Conservation (phyloP, 37 sponge, comb jelly and placozoan genomes). For the Ephydatia muelleri region DNA sequence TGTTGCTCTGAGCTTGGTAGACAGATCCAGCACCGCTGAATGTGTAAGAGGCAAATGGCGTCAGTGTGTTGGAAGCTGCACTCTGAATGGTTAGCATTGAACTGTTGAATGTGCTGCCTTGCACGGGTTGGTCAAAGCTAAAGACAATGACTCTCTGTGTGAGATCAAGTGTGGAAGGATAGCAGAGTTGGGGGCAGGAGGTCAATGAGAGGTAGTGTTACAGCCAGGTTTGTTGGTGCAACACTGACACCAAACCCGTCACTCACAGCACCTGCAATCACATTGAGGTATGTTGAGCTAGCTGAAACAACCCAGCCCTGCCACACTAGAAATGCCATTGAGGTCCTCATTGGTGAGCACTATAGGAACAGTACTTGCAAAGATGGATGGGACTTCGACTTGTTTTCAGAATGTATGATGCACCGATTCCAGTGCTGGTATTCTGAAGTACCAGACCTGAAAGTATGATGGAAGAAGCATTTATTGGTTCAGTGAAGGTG, state of each 20-base stretch:
- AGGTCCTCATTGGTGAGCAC: slow-evolving; percentile 60
- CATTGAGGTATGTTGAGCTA: slow-evolving; percentile 41
- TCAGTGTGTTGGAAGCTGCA: background rate
- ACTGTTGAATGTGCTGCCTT: slow-evolving; percentile 54
- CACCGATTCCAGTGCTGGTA: slow-evolving; percentile 12
- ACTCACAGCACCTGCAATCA: slow-evolving; percentile 31
- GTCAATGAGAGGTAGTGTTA: slow-evolving; percentile 60
- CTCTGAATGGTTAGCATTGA: slow-evolving; percentile 65
- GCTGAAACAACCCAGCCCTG: slow-evolving; percentile 38
- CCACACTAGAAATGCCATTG: slow-evolving; percentile 36
- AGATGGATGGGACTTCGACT: slow-evolving; percentile 31
- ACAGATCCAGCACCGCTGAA: slow-evolving; percentile 45
- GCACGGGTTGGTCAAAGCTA: slow-evolving; percentile 64
- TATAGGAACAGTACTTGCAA: slow-evolving; percentile 20
- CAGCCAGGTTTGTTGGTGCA: slow-evolving; percentile 27
- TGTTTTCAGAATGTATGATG: slow-evolving; percentile 29
- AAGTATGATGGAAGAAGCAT: slow-evolving; percentile 47
- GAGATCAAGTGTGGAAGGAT: slow-evolving; percentile 69
- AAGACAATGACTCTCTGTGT: slow-evolving; percentile 62
- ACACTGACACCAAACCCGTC: slow-evolving; percentile 69
- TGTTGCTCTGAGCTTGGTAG: background rate
- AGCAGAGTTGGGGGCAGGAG: slow-evolving; percentile 66
- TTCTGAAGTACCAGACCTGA: slow-evolving; percentile 58
- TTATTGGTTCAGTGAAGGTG: slow-evolving; percentile 79
- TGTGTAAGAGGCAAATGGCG: slow-evolving; percentile 41